phyloP scores from a whole-genome alignment of 1,140 invertebrate genomes.

The Chrysoperla carnea region DNA sequence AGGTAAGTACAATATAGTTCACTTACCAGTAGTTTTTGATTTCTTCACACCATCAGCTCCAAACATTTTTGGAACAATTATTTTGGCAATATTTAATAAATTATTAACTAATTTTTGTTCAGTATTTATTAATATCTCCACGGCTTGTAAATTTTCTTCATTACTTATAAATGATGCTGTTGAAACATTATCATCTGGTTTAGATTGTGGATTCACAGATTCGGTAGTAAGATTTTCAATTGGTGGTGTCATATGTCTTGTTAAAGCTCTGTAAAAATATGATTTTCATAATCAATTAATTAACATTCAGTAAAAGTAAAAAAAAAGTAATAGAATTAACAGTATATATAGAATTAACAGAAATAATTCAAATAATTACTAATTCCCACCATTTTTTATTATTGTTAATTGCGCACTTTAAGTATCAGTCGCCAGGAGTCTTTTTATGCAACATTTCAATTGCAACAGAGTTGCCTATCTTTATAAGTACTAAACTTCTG shows the following conservation, averaged over 20 bases:
- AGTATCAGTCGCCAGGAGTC: too few relatives aligned
- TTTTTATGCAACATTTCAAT: too few relatives aligned
- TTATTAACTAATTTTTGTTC: conserved; percentile 24
- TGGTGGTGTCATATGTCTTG: conserved; percentile 18
- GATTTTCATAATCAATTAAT: too few relatives aligned
- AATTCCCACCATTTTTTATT: too few relatives aligned
- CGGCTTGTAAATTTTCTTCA: conserved; percentile 3
- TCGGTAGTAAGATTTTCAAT: conserved; percentile 13
- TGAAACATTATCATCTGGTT: conserved; percentile 9
- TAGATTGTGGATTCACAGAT: conserved; percentile 5
- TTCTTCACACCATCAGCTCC: conserved; percentile 21
- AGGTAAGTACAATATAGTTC: too few relatives aligned
- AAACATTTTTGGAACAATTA: conserved; percentile 22
- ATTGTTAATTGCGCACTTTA: too few relatives aligned
- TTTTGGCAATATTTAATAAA: conserved; percentile 20
- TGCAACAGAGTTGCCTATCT: too few relatives aligned
- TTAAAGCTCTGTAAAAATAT: conserved; percentile 13
- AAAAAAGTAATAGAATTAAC: conserved; percentile 1
- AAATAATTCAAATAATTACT: too few relatives aligned
- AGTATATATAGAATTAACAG: too few relatives aligned
- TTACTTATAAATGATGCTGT: too few relatives aligned
- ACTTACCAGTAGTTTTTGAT: conserved; percentile 7
- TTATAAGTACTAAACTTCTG: too few relatives aligned
- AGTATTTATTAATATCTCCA: conserved; percentile 24
- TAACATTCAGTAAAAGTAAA: conserved; percentile 4